Evolutionary conservation across 2,113 vertebrate genomes (phyloP).

Genomic region (Zootoca vivipara): DNA sequence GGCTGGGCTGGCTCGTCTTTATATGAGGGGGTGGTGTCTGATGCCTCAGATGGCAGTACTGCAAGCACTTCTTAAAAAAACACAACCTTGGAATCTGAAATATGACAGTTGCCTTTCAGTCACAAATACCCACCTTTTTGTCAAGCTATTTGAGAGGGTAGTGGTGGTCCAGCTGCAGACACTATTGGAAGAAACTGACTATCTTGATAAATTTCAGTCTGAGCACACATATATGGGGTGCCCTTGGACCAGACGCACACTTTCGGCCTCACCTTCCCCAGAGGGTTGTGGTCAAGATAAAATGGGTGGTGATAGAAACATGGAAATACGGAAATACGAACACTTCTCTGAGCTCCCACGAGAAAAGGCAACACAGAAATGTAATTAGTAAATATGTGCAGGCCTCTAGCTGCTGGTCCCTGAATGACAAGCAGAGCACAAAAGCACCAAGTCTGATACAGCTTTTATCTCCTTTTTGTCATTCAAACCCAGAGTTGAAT

Average conservation of each 20-base stretch:
- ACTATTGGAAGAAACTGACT: no score
- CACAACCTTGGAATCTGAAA: no score
- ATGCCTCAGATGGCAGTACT: no score
- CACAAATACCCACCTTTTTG: no score
- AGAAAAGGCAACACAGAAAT: neutral
- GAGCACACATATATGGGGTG: no score
- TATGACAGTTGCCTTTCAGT: no score
- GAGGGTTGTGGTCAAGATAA: neutral
- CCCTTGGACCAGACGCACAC: neutral
- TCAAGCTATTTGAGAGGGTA: no score
- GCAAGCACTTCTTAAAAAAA: no score
- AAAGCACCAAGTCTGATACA: slow-evolving; percentile 41
- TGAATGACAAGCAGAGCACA: slow-evolving; percentile 39
- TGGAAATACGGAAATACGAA: neutral
- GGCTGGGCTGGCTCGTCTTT: no score
- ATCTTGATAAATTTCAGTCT: no score
- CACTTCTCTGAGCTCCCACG: neutral
- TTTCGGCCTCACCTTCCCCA: neutral
- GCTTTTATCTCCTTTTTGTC: slow-evolving; percentile 37
- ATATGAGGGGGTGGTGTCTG: no score
- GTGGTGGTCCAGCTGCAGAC: no score
- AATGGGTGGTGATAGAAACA: neutral
- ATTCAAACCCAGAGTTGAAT: slow-evolving; percentile 30
- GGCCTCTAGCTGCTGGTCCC: slow-evolving; percentile 11
- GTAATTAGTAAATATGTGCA: slow-evolving; percentile 1